phyloP scores from a whole-genome alignment of 2,888 invertebrate species.

The Drosophila histrio region DNA sequence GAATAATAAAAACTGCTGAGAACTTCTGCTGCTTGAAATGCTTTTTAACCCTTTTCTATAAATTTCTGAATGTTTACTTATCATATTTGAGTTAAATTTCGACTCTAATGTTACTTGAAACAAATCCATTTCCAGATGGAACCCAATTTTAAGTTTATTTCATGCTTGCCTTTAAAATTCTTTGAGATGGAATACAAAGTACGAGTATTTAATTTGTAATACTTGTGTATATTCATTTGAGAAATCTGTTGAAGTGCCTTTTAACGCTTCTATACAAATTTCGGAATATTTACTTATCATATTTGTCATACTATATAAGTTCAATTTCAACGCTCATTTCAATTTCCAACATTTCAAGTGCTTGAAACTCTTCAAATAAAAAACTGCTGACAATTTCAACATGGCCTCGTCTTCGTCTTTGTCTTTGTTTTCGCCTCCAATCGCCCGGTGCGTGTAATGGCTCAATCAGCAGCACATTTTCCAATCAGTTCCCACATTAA shows the following conservation, averaged over 20 bases:
- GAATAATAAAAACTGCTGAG: too few species aligned
- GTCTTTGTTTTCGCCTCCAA: constrained; percentile 23
- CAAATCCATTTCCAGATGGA: neutral
- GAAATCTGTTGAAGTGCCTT: constrained; percentile 1
- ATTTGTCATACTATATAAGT: constrained; percentile 18
- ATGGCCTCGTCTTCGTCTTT: constrained; percentile 38
- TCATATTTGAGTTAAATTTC: too few species aligned
- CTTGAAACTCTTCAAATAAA: constrained; percentile 21
- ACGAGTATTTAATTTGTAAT: too few species aligned
- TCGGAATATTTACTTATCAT: neutral
- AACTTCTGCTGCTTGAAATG: too few species aligned
- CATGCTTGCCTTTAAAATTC: neutral
- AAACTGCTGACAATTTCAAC: constrained; percentile 59
- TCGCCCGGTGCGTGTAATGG: constrained; percentile 54
- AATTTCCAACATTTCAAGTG: constrained; percentile 8
- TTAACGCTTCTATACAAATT: constrained; percentile 11
- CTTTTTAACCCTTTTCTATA: too few species aligned
- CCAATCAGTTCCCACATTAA: constrained; percentile 75
- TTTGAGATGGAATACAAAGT: neutral
- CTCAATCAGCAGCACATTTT: constrained; percentile 68
- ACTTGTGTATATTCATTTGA: too few species aligned
- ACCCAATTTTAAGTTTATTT: neutral
- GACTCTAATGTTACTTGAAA: too few species aligned
- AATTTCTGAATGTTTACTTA: too few species aligned
- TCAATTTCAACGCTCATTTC: constrained; percentile 1